Conservation (phyloP, 2,888 invertebrate genomes). For the Ormyrus thymus region DNA sequence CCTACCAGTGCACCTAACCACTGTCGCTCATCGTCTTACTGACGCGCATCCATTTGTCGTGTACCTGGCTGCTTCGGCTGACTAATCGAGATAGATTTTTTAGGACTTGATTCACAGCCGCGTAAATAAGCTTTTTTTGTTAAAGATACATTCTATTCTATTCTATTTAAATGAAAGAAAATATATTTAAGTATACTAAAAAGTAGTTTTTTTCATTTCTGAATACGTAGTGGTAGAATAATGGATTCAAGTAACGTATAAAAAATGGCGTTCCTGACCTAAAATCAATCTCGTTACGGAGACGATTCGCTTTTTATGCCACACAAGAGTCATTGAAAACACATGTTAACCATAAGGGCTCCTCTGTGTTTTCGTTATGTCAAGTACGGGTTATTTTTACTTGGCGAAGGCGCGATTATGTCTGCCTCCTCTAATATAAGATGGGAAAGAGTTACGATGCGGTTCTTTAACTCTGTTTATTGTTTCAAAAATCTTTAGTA, state of each 20-base stretch:
- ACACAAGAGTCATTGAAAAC: constrained; percentile 24
- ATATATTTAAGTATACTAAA: too few relatives aligned
- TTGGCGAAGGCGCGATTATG: not conserved
- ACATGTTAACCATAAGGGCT: constrained; percentile 17
- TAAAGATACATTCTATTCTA: too few relatives aligned
- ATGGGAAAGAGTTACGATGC: constrained; percentile 33
- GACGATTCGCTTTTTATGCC: constrained; percentile 7
- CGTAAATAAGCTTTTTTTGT: too few relatives aligned
- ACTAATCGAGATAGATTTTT: too few relatives aligned
- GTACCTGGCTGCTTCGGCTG: too few relatives aligned
- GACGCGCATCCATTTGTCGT: not conserved
- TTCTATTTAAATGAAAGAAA: too few relatives aligned
- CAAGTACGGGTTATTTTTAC: constrained; percentile 44
- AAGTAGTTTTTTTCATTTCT: too few relatives aligned
- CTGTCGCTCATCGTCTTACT: constrained; percentile 31
- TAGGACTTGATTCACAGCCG: too few relatives aligned
- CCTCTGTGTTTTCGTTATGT: constrained; percentile 36
- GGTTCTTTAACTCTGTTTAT: constrained; percentile 26
- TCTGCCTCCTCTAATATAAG: not conserved
- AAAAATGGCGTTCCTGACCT: constrained; percentile 14
- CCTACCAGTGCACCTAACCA: constrained; percentile 5
- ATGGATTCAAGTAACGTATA: too few relatives aligned
- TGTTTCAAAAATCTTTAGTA: not conserved
- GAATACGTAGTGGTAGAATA: too few relatives aligned
- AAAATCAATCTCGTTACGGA: constrained; percentile 27